Conservation (phyloP, 2,797 vertebrate genomes). For the Calcarius lapponicus region DNA sequence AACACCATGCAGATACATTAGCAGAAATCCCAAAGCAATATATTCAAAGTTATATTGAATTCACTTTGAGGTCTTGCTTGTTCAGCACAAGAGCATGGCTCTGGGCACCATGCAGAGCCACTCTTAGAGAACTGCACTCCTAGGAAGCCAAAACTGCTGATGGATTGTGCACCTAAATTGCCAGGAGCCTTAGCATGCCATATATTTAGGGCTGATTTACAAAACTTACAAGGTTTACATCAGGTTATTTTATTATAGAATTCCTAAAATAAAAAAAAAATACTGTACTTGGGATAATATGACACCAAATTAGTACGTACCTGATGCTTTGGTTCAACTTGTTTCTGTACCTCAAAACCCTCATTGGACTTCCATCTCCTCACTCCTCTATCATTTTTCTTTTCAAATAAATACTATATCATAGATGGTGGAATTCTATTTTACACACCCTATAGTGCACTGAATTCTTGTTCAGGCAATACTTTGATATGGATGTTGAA, state of each 20-base stretch:
- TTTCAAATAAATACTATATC: neutral
- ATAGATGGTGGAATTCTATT: neutral
- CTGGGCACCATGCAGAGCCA: neutral
- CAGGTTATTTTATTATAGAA: neutral
- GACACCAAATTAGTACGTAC: neutral
- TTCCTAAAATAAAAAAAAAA: neutral
- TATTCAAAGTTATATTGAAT: neutral
- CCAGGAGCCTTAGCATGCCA: neutral
- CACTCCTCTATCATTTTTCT: neutral
- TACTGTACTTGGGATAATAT: neutral
- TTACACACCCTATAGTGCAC: neutral
- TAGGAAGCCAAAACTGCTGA: neutral
- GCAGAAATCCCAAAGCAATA: neutral
- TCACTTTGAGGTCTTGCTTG: neutral
- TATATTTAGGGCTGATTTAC: neutral
- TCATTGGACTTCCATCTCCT: neutral
- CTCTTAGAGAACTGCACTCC: neutral
- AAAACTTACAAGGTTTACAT: neutral
- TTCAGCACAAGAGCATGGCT: neutral
- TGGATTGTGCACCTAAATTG: neutral
- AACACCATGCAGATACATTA: neutral
- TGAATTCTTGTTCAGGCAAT: neutral
- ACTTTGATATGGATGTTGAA: neutral
- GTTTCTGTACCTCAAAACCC: neutral
- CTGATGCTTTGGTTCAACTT: neutral